Conservation (phyloP, 2,888 invertebrate species). For the Bruchidius siliquastri region DNA sequence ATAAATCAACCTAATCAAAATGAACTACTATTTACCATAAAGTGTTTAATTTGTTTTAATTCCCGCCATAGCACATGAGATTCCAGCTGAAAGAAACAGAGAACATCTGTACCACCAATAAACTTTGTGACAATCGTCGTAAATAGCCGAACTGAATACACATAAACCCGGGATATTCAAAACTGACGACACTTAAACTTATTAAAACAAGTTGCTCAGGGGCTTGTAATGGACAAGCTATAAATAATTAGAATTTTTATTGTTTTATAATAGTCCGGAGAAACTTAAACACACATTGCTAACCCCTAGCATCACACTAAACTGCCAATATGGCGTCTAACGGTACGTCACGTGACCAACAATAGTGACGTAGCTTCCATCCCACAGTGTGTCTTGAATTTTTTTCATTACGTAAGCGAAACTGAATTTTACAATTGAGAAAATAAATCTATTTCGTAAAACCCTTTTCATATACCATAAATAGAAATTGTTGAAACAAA, state of each 20-base stretch:
- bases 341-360: constrained; percentile 55
- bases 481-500: too few relatives aligned
- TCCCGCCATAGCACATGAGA: constrained; percentile 39
- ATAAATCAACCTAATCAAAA: constrained; percentile 7
- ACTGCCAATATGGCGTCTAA: constrained; percentile 58
- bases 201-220: constrained; percentile 16
- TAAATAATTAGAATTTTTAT: constrained; percentile 21
- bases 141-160: constrained; percentile 45
- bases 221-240: constrained; percentile 11
- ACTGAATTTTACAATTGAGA: constrained; percentile 31
- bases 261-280: constrained; percentile 24
- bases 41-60: constrained; percentile 28
- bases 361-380: constrained; percentile 49
- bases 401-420: constrained; percentile 45
- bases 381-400: constrained; percentile 41
- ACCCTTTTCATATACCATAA: neutral
- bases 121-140: constrained; percentile 45
- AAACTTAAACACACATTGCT: constrained; percentile 44
- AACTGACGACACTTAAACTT: constrained; percentile 29
- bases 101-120: constrained; percentile 49
- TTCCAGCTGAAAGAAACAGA: constrained; percentile 40
- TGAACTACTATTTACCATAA: constrained; percentile 30
- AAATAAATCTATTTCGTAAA: constrained; percentile 13
- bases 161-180: constrained; percentile 45
- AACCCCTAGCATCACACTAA: constrained; percentile 51